Evolutionary conservation across 2,113 vertebrate species (phyloP), one percentile per base, ranked within the genome.

Genomic region (Antigone vipio): DNA sequence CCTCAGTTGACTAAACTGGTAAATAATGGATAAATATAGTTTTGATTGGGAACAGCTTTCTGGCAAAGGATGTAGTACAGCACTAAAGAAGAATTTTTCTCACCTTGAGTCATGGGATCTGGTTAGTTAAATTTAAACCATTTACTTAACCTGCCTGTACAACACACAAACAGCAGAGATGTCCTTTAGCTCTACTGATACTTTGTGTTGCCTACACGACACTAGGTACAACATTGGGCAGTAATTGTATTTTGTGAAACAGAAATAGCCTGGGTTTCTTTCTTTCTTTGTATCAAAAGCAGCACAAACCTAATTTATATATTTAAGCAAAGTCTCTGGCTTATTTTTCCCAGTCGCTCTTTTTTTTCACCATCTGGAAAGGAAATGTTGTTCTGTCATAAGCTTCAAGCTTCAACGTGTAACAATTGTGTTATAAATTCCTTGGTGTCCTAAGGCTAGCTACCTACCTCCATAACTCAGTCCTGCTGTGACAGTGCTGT

Each of bases 11-110:
- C 93, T 92, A 92, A 96, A 92, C 67, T 87, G 92, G 92, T 94
- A 97, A 95, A 96, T 96, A 96, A 75, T 27, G 40, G 90, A 95
- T 84, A 97, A 96, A 92, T 96, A 85, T 89, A 92, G 90, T 84
- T 96, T 85, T 73, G 69, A 84, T 91, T 96, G 34, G 91, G 89
- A 95, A 96, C 88, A 93, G 91, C 81, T 91, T 91, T 92, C 76
- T 94, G 90, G 89, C 88, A 91, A 78, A 96, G 40, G 80, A 50
- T 66, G 27, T 24, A 91, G 40, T 66, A 47, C 27, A 78, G 44
- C 64, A 35, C 56, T 69, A 21, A 62, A 78, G 68, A 95, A 87
- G 35, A 79, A 32, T 81, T 96, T 93, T 95, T 95, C 91, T 94
- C 95, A 96, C 94, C 95, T 97, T 92, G 32, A 85, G 73, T 95